A percentile compares a stretch with the other conserved stretches of the same genome.
These are phyloP conservation scores for Rutilus rutilus DNA, from an alignment of 2,113 vertebrate species.

Conservation along the genomic window DNA sequence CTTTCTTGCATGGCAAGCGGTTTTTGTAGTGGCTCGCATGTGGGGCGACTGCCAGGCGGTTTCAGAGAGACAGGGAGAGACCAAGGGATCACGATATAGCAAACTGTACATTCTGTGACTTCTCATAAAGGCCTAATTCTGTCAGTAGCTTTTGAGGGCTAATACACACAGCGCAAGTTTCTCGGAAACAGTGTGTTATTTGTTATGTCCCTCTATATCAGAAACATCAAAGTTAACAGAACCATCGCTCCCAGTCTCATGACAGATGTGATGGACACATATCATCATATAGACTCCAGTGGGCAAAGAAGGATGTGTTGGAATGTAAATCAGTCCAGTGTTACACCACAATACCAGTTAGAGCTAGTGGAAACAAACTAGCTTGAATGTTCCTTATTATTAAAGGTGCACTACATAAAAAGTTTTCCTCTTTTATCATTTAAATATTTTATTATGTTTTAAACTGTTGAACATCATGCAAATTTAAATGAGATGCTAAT, in stretches of 20 bases:
- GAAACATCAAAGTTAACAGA: conserved; percentile 20
- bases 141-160: conserved; percentile 25
- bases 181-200: not conserved
- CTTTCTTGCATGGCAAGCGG: conserved; percentile 40
- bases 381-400: not conserved
- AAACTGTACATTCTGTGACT: conserved; percentile 34
- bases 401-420: not conserved
- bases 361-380: not conserved
- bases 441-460: not conserved
- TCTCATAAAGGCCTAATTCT: conserved; percentile 33
- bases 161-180: conserved; percentile 1
- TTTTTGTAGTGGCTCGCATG: conserved; percentile 33
- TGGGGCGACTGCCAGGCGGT: not conserved
- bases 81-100: conserved; percentile 16
- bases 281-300: not conserved
- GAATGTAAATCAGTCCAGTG: not conserved
- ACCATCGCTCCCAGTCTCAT: not conserved
- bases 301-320: not conserved
- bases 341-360: not conserved
- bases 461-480: not conserved
- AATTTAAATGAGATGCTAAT: not conserved
- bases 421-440: not conserved
- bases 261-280: conserved; percentile 22
- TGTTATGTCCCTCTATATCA: conserved; percentile 11
- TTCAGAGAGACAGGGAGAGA: conserved; percentile 45